Conservation (phyloP, 2,888 invertebrate genomes). For the Cephus pygmeus region DNA sequence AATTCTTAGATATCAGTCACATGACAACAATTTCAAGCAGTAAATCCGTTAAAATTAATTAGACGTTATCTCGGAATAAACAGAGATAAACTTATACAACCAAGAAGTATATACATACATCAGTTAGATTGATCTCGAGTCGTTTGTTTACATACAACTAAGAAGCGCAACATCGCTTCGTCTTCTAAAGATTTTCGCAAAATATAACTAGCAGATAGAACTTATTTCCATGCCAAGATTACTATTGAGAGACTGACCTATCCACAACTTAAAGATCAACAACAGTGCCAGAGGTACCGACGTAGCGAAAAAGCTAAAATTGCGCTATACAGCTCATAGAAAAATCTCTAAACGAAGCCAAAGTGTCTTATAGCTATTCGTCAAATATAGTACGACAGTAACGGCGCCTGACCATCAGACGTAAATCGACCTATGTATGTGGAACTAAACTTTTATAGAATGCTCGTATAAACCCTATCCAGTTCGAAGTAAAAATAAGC, state of each 20-base stretch:
- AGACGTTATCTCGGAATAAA: background rate
- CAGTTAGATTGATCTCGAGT: background rate
- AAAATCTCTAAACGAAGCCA: background rate
- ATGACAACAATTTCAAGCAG: too few relatives aligned
- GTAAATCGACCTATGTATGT: background rate
- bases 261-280: background rate
- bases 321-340: background rate
- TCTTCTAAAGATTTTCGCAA: too few relatives aligned
- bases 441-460: background rate
- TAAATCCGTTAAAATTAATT: background rate
- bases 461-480: background rate
- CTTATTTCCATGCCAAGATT: background rate
- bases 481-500: background rate
- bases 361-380: background rate
- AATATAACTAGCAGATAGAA: background rate
- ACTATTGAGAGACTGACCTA: background rate
- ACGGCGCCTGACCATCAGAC: too few relatives aligned
- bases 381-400: too few relatives aligned
- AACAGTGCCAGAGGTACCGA: background rate
- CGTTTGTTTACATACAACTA: background rate
- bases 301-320: background rate
- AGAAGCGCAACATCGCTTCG: background rate
- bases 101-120: background rate
- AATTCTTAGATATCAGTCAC: too few relatives aligned
- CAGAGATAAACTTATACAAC: background rate